Conservation (phyloP, 2,888 invertebrate species). For the Torymus texanus region DNA sequence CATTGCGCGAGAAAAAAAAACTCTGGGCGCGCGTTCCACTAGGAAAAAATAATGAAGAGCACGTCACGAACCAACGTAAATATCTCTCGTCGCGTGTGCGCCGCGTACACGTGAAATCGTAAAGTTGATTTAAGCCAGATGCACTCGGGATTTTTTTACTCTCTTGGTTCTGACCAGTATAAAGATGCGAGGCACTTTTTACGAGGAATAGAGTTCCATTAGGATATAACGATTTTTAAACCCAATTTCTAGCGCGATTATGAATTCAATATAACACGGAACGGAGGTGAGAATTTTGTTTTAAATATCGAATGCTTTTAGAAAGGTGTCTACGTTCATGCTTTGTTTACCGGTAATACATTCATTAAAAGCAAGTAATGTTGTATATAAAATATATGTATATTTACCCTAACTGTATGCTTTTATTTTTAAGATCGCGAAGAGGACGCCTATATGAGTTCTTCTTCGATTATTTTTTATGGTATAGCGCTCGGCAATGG, state of each 20-base stretch:
- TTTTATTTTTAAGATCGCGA: neutral
- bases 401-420: neutral
- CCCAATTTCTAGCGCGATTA: neutral
- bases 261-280: conserved; percentile 5
- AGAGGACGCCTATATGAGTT: no score
- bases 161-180: neutral
- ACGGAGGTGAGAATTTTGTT: neutral
- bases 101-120: conserved; percentile 36
- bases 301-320: conserved; percentile 18
- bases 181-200: neutral
- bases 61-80: conserved; percentile 53
- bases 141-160: conserved; percentile 2
- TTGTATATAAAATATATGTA: neutral
- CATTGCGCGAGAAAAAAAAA: neutral
- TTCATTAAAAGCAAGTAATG: conserved; percentile 3
- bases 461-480: no score
- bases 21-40: no score
- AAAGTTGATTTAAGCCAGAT: conserved; percentile 45
- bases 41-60: conserved; percentile 43
- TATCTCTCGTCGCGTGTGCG: conserved; percentile 49
- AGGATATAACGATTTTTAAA: neutral
- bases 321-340: neutral
- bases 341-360: conserved; percentile 2
- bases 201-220: neutral
- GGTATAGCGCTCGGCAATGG: no score